Evolutionary conservation across 2,113 vertebrate genomes (phyloP).

Genomic region (Cnemophilus loriae): DNA sequence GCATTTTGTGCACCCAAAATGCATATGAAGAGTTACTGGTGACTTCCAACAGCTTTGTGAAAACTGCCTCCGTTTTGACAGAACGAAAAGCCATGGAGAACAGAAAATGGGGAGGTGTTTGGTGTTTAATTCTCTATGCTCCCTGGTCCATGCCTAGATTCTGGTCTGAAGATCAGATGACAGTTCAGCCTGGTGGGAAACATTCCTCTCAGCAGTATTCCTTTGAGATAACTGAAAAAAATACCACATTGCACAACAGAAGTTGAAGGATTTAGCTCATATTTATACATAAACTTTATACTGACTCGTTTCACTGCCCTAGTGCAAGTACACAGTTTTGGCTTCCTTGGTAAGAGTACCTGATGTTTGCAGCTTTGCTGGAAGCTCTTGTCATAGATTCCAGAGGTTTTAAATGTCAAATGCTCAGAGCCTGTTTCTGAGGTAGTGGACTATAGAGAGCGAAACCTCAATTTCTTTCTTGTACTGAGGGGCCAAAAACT

Average conservation of each 20-base stretch:
- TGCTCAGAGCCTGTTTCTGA: neutral
- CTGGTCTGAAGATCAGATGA: neutral
- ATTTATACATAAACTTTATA: neutral
- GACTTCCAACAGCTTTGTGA: neutral
- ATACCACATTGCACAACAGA: rapidly evolving
- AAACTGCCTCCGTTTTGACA: neutral
- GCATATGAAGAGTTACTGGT: neutral
- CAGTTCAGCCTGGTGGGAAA: neutral
- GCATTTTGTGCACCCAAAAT: neutral
- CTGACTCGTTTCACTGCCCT: neutral
- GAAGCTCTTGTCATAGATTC: neutral
- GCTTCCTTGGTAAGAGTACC: neutral
- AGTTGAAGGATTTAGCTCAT: neutral
- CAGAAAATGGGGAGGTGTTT: neutral
- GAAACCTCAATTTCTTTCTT: neutral
- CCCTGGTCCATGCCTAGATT: rapidly evolving
- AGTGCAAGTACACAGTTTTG: neutral
- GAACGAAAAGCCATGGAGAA: neutral
- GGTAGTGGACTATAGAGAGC: neutral
- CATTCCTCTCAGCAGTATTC: neutral
- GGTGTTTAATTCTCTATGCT: neutral
- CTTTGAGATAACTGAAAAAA: neutral
- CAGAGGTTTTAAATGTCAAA: neutral
- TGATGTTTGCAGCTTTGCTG: neutral
- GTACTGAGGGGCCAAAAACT: neutral